These are phyloP conservation scores for Whitmania pigra DNA, from an alignment of 1,140 invertebrate genomes.

Conservation along the genomic window DNA sequence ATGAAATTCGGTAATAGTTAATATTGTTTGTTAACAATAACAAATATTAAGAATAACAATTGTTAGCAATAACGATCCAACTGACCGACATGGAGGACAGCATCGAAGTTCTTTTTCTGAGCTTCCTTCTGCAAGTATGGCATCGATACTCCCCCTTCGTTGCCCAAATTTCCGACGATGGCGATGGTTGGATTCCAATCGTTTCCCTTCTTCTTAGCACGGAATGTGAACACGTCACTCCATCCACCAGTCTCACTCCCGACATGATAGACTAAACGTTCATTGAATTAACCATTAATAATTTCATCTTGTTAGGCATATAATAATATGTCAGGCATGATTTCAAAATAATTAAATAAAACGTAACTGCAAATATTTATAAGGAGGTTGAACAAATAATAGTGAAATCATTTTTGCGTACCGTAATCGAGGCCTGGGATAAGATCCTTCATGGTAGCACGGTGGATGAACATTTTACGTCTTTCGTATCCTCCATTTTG, in stretches of 20 bases:
- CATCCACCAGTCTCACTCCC: conserved; percentile 60
- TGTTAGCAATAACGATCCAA: background rate
- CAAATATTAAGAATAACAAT: too few species aligned
- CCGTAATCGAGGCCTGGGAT: conserved; percentile 52
- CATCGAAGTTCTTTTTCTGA: conserved; percentile 63
- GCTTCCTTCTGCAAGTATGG: conserved; percentile 66
- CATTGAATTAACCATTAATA: background rate
- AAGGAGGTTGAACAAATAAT: too few species aligned
- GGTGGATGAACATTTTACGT: conserved; percentile 66
- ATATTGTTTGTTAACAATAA: too few species aligned
- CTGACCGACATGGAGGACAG: conserved; percentile 63
- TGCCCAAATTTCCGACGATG: conserved; percentile 76
- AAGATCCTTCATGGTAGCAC: conserved; percentile 51
- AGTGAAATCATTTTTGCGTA: conserved; percentile 39
- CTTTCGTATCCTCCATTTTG: conserved; percentile 60
- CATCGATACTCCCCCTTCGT: conserved; percentile 68
- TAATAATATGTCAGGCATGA: too few species aligned
- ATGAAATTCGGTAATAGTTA: too few species aligned
- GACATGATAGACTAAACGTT: conserved; percentile 60
- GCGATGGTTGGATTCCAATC: conserved; percentile 63
- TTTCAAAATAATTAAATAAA: too few species aligned
- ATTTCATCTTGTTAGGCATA: conserved; percentile 30
- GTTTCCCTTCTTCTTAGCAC: conserved; percentile 50
- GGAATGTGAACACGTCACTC: conserved; percentile 65
- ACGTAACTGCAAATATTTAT: too few species aligned